Percentiles rank a stretch among this genome's conserved stretches.
These are phyloP conservation scores for Harpagifer antarcticus DNA, from an alignment of 2,797 vertebrate species.

Conservation along the genomic window DNA sequence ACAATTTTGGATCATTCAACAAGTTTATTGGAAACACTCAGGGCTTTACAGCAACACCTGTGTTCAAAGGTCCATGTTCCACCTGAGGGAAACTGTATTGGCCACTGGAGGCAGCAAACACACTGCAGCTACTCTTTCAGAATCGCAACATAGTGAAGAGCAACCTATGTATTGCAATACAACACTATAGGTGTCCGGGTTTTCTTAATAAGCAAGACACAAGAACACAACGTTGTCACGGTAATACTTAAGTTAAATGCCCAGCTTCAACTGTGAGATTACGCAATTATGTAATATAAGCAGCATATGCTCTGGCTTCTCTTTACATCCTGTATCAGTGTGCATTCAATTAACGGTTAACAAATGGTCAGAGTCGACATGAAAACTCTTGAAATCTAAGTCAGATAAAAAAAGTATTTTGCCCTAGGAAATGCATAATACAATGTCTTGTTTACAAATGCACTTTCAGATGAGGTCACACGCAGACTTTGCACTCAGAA, in stretches of 20 bases:
- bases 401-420: background rate
- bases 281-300: background rate
- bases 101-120: conserved; percentile 10
- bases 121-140: background rate
- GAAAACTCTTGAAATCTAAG: background rate
- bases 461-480: background rate
- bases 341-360: background rate
- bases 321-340: background rate
- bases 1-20: too few relatives aligned
- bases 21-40: background rate
- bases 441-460: background rate
- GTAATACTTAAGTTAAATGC: background rate
- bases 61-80: background rate
- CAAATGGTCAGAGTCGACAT: background rate
- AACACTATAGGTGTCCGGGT: too few relatives aligned
- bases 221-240: background rate
- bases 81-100: background rate
- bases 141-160: background rate
- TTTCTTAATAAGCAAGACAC: background rate
- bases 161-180: background rate
- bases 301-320: background rate
- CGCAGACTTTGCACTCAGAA: background rate
- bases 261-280: background rate
- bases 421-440: background rate
- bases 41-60: background rate